Base-by-base conservation (phyloP, 1,140 invertebrate species). In the Hylaeus volcanicus region DNA sequence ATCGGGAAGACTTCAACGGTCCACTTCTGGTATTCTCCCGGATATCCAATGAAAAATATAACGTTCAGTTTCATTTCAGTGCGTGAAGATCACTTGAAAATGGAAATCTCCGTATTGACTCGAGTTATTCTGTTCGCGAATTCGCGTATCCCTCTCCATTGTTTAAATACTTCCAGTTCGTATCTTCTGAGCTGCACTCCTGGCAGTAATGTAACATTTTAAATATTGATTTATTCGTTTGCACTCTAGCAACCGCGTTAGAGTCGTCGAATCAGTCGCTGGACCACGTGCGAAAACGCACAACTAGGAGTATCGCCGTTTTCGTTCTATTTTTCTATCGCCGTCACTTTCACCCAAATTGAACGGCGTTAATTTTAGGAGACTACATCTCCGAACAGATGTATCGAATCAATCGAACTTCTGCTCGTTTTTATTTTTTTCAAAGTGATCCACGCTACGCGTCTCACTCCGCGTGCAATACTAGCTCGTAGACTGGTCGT, bases 401-500 rank as follows among this genome's bases (percentile, higher is more conserved):
- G 5, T 60, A 37, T 60, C 6, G 6, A 26, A 60, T n/a, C n/a
- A 1, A 60, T 6, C n/a, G 15, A 1, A 60, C n/a, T 1, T 15
- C n/a, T 26, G 45, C 45, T 48, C 64, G 12, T 48, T 45, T 58
- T 63, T 63, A 26, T 26, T 26, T 26, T 26, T 26, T 26, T 55
- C 14, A 48, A 80, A n/a, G 11, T 39, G 43, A 8, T 12, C 14
- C 65, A 65, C 60, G 58, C 66, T 81, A 71, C 37, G 4, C 64
- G 5, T 65, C 15, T 45, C 43, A 43, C 0, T 66, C 53, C 45
- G 45, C 3, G 45, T 48, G 6, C 45, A 48, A 48, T 48, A 48
- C 45, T 4, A 48, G 6, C 6, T 48, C 6, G 45, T 48, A 48
- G 3, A 48, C 45, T 48, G 26, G 26, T 26, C 0, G 26, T 0